phyloP scores from a whole-genome alignment of 2,113 vertebrate genomes.

The Xiphorhynchus elegans region DNA sequence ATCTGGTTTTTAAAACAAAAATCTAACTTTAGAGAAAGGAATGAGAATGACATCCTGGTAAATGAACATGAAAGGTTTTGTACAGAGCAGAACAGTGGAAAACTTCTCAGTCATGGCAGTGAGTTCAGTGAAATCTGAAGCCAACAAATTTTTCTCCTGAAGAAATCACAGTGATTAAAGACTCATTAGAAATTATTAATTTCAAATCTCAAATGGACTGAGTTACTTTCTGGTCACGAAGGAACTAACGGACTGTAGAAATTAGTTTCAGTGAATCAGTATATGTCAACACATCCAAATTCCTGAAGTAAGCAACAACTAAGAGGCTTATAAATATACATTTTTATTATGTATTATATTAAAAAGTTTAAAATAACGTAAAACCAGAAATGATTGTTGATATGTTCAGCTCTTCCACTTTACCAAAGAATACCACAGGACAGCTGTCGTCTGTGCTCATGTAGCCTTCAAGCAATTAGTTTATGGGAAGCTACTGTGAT shows the following conservation, averaged over 20 bases:
- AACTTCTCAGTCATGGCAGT: rapidly evolving
- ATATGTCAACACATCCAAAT: background rate
- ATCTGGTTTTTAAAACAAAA: background rate
- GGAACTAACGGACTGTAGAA: background rate
- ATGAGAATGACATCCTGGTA: background rate
- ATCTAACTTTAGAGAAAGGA: background rate
- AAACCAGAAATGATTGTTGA: background rate
- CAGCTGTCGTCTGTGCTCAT: background rate
- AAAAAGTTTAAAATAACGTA: background rate
- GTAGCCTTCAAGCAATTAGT: background rate
- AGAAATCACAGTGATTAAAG: background rate
- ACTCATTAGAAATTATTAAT: background rate
- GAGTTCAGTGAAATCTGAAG: background rate
- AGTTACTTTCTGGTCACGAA: background rate
- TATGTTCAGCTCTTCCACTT: background rate
- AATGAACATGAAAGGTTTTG: background rate
- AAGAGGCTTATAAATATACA: background rate
- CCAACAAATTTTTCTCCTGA: background rate
- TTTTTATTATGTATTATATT: background rate
- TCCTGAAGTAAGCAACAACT: background rate
- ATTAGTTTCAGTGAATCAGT: background rate
- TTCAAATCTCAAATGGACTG: background rate
- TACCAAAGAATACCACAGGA: background rate
- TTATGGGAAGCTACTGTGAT: background rate
- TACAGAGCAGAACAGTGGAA: background rate